Evolutionary conservation across 2,888 invertebrate species (phyloP).

Genomic region (Pyrocoelia pectoralis): DNA sequence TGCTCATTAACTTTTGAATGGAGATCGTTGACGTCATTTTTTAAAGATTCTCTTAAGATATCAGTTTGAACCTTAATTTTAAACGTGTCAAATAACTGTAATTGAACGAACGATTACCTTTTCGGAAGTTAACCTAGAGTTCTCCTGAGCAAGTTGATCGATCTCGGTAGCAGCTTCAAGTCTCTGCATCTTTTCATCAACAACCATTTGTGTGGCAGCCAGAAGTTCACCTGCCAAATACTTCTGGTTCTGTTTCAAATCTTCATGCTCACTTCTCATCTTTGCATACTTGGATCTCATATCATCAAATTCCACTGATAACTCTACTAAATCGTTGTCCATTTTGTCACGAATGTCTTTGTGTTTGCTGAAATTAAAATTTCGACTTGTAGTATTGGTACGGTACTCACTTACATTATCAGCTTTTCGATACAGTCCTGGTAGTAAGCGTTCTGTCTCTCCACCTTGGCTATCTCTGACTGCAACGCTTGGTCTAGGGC

Average conservation of each 20-base stretch:
- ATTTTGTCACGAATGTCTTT: conserved; percentile 36
- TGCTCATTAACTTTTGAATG: background rate
- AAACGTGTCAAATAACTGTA: background rate
- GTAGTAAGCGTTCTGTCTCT: background rate
- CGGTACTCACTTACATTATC: background rate
- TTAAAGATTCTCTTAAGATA: background rate
- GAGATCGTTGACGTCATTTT: background rate
- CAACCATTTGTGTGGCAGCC: conserved; percentile 45
- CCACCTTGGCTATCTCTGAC: background rate
- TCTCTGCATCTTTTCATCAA: conserved; percentile 46
- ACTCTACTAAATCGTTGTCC: conserved; percentile 37
- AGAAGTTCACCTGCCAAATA: conserved; percentile 48
- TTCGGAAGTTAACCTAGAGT: conserved; percentile 9
- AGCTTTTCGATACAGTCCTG: conserved; percentile 11
- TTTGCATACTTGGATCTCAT: conserved; percentile 37
- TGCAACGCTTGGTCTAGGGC: background rate
- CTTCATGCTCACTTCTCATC: conserved; percentile 41
- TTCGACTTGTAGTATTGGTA: background rate
- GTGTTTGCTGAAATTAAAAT: conserved; percentile 37
- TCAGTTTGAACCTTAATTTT: background rate
- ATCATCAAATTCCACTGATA: conserved; percentile 40
- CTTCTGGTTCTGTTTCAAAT: conserved; percentile 47
- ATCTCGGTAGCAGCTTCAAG: conserved; percentile 37
- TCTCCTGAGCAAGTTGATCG: conserved; percentile 18
- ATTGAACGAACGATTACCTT: conserved; percentile 16